Conservation (phyloP, 1,140 invertebrate species). For the Mya arenaria region DNA sequence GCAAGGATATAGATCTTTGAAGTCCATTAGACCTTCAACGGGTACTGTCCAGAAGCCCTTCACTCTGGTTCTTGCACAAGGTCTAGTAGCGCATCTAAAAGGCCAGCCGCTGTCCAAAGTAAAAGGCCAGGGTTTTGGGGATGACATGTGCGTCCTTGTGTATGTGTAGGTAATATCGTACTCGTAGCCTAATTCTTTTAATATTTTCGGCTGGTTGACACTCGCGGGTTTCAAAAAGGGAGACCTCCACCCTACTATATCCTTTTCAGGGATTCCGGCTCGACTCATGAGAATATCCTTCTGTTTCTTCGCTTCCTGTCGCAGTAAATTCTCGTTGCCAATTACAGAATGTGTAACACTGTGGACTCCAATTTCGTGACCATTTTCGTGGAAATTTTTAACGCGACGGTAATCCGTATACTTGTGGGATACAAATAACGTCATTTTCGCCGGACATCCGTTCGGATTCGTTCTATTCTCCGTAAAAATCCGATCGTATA, state of each 20-base stretch:
- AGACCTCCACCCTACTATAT: slow-evolving; percentile 67
- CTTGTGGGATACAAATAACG: slow-evolving; percentile 91
- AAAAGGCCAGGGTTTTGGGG: slow-evolving; percentile 59
- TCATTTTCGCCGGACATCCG: slow-evolving; percentile 89
- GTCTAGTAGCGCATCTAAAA: slow-evolving; percentile 52
- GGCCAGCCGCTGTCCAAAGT: slow-evolving; percentile 68
- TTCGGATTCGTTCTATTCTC: slow-evolving; percentile 88
- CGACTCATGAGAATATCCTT: slow-evolving; percentile 60
- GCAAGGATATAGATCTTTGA: slow-evolving; percentile 57
- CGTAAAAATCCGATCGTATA: slow-evolving; percentile 57
- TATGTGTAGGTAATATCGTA: slow-evolving; percentile 68
- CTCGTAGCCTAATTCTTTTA: slow-evolving; percentile 60
- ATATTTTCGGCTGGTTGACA: slow-evolving; percentile 58
- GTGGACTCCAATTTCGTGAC: slow-evolving; percentile 93
- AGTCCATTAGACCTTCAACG: slow-evolving; percentile 52
- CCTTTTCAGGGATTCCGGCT: slow-evolving; percentile 77
- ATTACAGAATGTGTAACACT: slow-evolving; percentile 84
- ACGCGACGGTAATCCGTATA: slow-evolving; percentile 91
- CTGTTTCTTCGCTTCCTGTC: slow-evolving; percentile 53
- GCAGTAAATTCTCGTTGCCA: slow-evolving; percentile 52
- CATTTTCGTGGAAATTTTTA: slow-evolving; percentile 90
- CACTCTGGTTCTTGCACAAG: slow-evolving; percentile 48
- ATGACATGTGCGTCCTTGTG: slow-evolving; percentile 80
- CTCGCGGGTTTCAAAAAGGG: slow-evolving; percentile 69
- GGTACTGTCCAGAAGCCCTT: slow-evolving; percentile 67